phyloP scores from a whole-genome alignment of 1,140 invertebrate genomes.

The Drosophila ambigua region DNA sequence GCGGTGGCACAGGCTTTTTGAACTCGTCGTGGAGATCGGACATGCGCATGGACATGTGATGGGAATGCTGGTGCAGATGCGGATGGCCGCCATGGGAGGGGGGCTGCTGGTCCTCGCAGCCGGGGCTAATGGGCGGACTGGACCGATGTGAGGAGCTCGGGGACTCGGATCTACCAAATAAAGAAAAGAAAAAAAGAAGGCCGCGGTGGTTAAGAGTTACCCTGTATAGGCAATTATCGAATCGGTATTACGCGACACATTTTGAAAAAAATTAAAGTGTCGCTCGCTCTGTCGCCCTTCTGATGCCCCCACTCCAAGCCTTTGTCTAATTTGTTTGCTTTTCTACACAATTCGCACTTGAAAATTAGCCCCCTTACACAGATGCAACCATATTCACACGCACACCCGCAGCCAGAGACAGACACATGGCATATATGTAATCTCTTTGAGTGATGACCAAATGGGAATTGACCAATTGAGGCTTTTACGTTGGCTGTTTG shows the following conservation, averaged over 20 bases:
- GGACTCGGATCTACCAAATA: slow-evolving; percentile 75
- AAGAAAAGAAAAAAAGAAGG: background rate
- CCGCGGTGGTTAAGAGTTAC: slow-evolving; percentile 25
- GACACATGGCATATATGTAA: slow-evolving; percentile 69
- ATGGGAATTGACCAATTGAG: slow-evolving; percentile 56
- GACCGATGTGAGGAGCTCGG: slow-evolving; percentile 83
- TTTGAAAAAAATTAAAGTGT: slow-evolving; percentile 69
- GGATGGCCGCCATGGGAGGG: slow-evolving; percentile 20
- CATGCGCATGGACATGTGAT: slow-evolving; percentile 71
- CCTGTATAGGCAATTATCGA: slow-evolving; percentile 48
- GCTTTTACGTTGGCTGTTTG: slow-evolving; percentile 6
- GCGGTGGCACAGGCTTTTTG: slow-evolving; percentile 80
- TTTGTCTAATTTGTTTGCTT: slow-evolving; percentile 73
- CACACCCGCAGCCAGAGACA: background rate
- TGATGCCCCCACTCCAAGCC: no score
- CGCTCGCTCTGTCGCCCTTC: slow-evolving; percentile 1
- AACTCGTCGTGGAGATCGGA: slow-evolving; percentile 80
- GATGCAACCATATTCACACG: background rate
- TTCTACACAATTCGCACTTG: slow-evolving; percentile 51
- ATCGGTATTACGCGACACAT: slow-evolving; percentile 52
- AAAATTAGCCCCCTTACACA: slow-evolving; percentile 37
- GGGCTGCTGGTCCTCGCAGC: slow-evolving; percentile 80
- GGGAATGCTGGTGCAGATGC: slow-evolving; percentile 36
- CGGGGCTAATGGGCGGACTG: slow-evolving; percentile 83
- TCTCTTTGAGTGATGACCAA: slow-evolving; percentile 51